Evolutionary conservation across 2,113 vertebrate species (phyloP).

Genomic region (Phyllostomus discolor): DNA sequence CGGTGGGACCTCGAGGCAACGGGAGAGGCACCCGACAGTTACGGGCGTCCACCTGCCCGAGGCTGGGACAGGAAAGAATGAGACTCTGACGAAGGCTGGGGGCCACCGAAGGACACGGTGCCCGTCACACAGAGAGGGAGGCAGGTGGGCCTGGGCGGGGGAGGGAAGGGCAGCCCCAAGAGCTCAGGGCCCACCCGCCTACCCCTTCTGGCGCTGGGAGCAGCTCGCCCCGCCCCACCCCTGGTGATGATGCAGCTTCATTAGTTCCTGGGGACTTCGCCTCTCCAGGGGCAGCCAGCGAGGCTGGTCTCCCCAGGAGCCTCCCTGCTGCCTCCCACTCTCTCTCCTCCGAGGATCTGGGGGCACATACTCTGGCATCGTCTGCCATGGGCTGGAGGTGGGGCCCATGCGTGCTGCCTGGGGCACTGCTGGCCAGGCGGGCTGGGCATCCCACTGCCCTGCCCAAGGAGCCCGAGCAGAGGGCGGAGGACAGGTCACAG

Average conservation of each 20-base stretch:
- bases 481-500: not conserved
- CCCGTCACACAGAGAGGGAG: not conserved
- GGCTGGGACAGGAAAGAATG: not conserved
- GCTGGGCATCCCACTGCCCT: not conserved
- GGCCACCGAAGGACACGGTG: too few species aligned
- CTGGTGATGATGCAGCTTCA: not conserved
- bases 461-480: not conserved
- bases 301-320: not conserved
- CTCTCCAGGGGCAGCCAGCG: fast-evolving
- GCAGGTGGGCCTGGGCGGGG: not conserved
- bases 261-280: not conserved
- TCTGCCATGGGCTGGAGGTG: too few species aligned
- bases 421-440: not conserved
- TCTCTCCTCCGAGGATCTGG: not conserved
- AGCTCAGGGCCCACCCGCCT: not conserved
- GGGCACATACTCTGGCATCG: not conserved
- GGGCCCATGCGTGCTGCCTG: fast-evolving
- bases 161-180: not conserved
- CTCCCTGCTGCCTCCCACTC: not conserved
- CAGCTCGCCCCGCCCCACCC: not conserved
- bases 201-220: not conserved
- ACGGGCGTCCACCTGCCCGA: not conserved
- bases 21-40: not conserved
- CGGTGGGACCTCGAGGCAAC: not conserved
- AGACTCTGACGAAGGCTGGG: not conserved